phyloP scores from a whole-genome alignment of 2,797 vertebrate species.

The Melanogrammus aeglefinus region DNA sequence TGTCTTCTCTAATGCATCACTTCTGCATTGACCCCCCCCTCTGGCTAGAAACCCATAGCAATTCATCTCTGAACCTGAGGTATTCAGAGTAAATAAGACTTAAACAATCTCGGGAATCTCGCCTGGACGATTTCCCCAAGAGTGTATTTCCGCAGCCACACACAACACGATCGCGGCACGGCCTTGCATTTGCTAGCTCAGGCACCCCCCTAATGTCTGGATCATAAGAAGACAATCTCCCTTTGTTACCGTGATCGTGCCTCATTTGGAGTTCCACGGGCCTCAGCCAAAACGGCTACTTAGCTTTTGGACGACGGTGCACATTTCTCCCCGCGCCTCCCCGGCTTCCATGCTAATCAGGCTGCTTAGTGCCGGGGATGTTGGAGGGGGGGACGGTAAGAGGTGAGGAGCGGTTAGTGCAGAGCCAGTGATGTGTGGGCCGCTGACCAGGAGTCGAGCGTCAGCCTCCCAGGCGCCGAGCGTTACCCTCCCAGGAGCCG shows the following conservation, averaged over 20 bases:
- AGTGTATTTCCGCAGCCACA: not conserved
- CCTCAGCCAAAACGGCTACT: slow-evolving; percentile 48
- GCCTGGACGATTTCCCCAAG: too few relatives aligned
- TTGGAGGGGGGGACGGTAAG: not conserved
- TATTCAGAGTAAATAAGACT: too few relatives aligned
- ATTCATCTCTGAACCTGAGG: too few relatives aligned
- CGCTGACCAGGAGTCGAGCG: slow-evolving; percentile 4
- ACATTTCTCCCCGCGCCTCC: slow-evolving; percentile 36
- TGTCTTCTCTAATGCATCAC: too few relatives aligned
- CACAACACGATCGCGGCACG: slow-evolving; percentile 23
- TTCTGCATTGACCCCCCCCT: too few relatives aligned
- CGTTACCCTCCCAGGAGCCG: too few relatives aligned
- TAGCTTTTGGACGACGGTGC: slow-evolving; percentile 41
- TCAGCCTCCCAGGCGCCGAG: not conserved
- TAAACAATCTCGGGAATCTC: too few relatives aligned
- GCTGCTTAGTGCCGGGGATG: slow-evolving; percentile 44
- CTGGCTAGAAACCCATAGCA: too few relatives aligned
- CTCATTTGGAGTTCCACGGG: slow-evolving; percentile 49
- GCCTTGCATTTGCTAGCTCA: slow-evolving; percentile 56
- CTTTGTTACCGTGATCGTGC: slow-evolving; percentile 52
- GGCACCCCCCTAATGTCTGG: slow-evolving; percentile 54
- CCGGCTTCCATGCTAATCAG: slow-evolving; percentile 61
- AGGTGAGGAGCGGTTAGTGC: slow-evolving; percentile 22
- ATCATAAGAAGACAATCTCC: slow-evolving; percentile 63
- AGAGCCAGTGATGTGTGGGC: slow-evolving; percentile 24